Evolutionary conservation across 2,113 vertebrate genomes (phyloP).

Genomic region (Pelvicachromis taeniatus): DNA sequence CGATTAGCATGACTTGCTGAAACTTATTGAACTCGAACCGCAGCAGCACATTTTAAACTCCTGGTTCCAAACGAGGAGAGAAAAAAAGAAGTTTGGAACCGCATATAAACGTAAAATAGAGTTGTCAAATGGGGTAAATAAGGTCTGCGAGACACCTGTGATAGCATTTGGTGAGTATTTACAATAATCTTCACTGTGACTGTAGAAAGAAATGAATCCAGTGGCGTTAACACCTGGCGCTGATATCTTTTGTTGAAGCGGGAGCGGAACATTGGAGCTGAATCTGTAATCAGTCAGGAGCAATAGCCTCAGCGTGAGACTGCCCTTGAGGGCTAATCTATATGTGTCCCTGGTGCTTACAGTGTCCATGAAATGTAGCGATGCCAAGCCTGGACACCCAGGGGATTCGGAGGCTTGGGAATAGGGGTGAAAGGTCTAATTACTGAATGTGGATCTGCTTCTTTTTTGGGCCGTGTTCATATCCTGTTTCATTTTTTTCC

Average conservation of each 20-base stretch:
- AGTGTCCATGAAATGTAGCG: constrained; percentile 15
- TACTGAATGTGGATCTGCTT: background rate
- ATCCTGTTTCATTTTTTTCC: constrained; percentile 17
- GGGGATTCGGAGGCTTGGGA: background rate
- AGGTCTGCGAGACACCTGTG: background rate
- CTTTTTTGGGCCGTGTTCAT: constrained; percentile 17
- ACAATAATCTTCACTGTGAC: background rate
- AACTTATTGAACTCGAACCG: background rate
- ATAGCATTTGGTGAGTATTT: background rate
- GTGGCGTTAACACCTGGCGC: background rate
- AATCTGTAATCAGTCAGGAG: constrained; percentile 44
- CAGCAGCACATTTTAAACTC: background rate
- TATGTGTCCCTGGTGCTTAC: constrained; percentile 34
- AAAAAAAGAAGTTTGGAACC: background rate
- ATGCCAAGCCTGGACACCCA: background rate
- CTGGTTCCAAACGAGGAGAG: background rate
- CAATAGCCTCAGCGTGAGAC: constrained; percentile 18
- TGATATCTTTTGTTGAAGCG: background rate
- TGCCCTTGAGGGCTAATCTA: constrained; percentile 52
- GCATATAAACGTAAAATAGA: background rate
- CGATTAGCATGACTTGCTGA: background rate
- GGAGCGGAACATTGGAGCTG: constrained; percentile 7
- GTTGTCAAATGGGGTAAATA: background rate
- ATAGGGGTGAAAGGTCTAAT: background rate
- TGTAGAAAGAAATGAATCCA: background rate